Percentiles rank a stretch among this genome's conserved stretches.
Conservation (phyloP, 2,797 vertebrate genomes). For the Choloepus didactylus region DNA sequence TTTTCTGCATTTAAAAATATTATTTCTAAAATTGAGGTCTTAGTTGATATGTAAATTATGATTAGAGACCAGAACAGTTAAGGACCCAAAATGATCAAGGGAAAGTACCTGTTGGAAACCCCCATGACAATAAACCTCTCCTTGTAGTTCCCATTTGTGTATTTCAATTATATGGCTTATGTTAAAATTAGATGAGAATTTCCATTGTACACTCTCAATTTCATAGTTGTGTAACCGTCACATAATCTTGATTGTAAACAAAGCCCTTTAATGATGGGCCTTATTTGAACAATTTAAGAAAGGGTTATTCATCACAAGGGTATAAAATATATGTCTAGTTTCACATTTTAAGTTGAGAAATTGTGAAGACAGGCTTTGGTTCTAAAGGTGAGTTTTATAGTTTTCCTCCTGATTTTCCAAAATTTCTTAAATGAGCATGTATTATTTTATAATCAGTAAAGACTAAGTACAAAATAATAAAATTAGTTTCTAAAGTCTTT, state of each 20-base stretch:
- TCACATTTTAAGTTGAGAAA: slow-evolving; percentile 64
- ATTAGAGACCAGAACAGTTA: slow-evolving; percentile 87
- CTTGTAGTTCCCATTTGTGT: slow-evolving; percentile 80
- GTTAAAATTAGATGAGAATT: slow-evolving; percentile 82
- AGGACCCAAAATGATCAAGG: slow-evolving; percentile 83
- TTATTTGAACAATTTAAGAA: slow-evolving; percentile 44
- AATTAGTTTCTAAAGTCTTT: background rate
- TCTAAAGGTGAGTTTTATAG: slow-evolving; percentile 33
- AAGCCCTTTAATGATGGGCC: slow-evolving; percentile 35
- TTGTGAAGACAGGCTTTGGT: slow-evolving; percentile 6
- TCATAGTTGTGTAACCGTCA: slow-evolving; percentile 50
- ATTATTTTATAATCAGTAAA: slow-evolving; percentile 43
- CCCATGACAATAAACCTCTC: slow-evolving; percentile 80
- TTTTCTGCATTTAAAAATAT: slow-evolving; percentile 58
- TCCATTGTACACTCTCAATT: slow-evolving; percentile 72
- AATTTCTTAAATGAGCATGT: slow-evolving; percentile 16
- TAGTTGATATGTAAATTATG: slow-evolving; percentile 88
- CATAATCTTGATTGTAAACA: slow-evolving; percentile 74
- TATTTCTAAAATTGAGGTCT: slow-evolving; percentile 84
- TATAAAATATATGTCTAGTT: slow-evolving; percentile 2
- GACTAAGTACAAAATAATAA: background rate
- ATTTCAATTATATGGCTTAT: slow-evolving; percentile 73
- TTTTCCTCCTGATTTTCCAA: slow-evolving; percentile 10
- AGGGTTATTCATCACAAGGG: background rate
- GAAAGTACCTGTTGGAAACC: slow-evolving; percentile 90